phyloP scores from a whole-genome alignment of 92 coral and sea anemone species.

The Actinernus sp. region DNA sequence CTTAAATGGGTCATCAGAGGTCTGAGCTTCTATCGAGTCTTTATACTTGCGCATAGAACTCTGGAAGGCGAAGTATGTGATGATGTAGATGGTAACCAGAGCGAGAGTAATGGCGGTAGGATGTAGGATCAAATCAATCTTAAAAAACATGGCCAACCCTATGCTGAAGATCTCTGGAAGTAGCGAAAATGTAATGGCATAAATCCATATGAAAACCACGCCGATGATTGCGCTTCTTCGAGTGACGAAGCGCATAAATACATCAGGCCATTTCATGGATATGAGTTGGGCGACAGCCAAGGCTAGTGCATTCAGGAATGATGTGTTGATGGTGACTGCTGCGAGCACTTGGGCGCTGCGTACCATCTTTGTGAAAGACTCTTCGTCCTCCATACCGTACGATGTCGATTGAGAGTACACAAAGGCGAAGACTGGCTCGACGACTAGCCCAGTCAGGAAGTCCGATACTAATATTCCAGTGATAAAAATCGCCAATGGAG shows the following conservation, averaged over 20 bases:
- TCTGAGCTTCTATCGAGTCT: neutral
- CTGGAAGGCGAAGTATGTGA: conserved; percentile 55
- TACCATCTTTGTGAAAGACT: conserved; percentile 4
- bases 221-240: conserved; percentile 27
- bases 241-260: conserved; percentile 38
- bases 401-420: conserved; percentile 4
- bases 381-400: neutral
- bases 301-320: conserved; percentile 68
- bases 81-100: conserved; percentile 59
- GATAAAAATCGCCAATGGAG: conserved; percentile 73
- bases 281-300: conserved; percentile 67
- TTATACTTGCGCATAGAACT: conserved; percentile 46
- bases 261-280: conserved; percentile 52
- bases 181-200: conserved; percentile 72
- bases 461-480: conserved; percentile 77
- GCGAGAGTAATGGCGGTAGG: conserved; percentile 52
- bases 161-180: conserved; percentile 68
- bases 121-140: conserved; percentile 61
- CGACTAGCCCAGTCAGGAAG: conserved; percentile 81
- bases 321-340: conserved; percentile 67
- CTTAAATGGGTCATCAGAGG: neutral
- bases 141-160: conserved; percentile 8
- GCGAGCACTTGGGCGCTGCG: conserved; percentile 51
- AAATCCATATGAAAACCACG: conserved; percentile 51
- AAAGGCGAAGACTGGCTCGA: conserved; percentile 64